phyloP scores from a whole-genome alignment of 2,797 vertebrate genomes.

The Limnodromus scolopaceus region DNA sequence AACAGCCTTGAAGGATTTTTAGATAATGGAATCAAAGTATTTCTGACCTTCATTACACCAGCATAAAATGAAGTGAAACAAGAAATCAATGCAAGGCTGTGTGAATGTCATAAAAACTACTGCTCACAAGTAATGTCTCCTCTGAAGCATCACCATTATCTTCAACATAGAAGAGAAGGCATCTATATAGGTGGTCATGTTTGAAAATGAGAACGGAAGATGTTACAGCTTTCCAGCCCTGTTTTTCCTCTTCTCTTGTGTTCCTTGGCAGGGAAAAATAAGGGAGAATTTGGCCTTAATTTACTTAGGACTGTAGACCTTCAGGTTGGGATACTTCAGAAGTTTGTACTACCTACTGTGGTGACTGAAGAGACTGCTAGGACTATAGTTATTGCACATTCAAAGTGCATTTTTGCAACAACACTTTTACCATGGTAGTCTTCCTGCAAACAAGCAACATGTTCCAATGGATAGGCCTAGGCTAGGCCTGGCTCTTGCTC shows the following conservation, averaged over 20 bases:
- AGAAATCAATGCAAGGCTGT: slow-evolving; percentile 44
- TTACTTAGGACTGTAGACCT: neutral
- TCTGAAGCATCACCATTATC: neutral
- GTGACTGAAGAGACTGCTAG: neutral
- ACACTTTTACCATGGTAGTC: neutral
- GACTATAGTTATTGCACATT: neutral
- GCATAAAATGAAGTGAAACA: slow-evolving; percentile 34
- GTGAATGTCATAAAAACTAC: neutral
- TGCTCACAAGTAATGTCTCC: neutral
- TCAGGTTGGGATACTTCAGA: neutral
- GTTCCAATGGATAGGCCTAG: neutral
- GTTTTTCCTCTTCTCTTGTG: neutral
- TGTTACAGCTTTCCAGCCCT: neutral
- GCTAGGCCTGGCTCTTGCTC: neutral
- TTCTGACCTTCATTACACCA: slow-evolving; percentile 42
- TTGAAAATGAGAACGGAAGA: neutral
- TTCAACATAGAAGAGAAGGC: neutral
- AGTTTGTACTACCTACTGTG: neutral
- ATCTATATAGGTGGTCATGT: neutral
- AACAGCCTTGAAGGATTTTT: slow-evolving; percentile 46
- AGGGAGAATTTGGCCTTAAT: neutral
- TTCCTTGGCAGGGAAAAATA: neutral
- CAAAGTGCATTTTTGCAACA: neutral
- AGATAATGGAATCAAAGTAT: slow-evolving; percentile 31
- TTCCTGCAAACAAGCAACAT: neutral